A percentile compares a stretch with the other conserved stretches of the same genome.
These are phyloP conservation scores for Chionoecetes opilio DNA, from an alignment of 1,140 invertebrate genomes.

Conservation along the genomic window DNA sequence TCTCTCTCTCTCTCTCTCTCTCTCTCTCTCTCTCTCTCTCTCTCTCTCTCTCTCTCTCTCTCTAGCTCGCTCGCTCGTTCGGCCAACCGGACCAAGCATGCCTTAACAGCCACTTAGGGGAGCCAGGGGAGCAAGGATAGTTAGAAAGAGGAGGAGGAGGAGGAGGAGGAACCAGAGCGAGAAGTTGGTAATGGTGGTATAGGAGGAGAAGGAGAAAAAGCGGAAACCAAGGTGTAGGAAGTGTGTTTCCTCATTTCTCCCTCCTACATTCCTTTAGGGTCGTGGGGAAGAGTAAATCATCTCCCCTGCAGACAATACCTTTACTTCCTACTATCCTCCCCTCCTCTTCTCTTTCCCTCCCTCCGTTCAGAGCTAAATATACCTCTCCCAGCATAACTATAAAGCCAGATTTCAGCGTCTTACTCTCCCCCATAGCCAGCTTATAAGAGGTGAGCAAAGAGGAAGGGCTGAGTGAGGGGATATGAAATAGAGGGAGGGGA, in stretches of 20 bases:
- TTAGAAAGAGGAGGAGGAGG: background rate
- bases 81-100: background rate
- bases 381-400: constrained; percentile 43
- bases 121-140: background rate
- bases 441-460: background rate
- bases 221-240: background rate
- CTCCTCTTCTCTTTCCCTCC: background rate
- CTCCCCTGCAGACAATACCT: background rate
- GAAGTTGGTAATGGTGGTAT: too few species aligned
- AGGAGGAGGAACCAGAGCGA: background rate
- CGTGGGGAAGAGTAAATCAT: constrained; percentile 38
- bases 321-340: background rate
- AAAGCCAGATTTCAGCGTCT: constrained; percentile 33
- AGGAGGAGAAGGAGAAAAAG: too few species aligned
- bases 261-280: background rate
- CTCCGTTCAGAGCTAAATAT: constrained; percentile 51
- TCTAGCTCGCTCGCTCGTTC: background rate
- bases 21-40: background rate
- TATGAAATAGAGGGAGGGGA: background rate
- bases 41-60: background rate
- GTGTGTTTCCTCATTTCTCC: background rate
- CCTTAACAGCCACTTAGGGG: constrained; percentile 7
- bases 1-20: too few species aligned
- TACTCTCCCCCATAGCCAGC: background rate
- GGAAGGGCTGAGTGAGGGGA: background rate